Conservation (phyloP, 1,140 invertebrate species). For the Lasaia peninsularis region DNA sequence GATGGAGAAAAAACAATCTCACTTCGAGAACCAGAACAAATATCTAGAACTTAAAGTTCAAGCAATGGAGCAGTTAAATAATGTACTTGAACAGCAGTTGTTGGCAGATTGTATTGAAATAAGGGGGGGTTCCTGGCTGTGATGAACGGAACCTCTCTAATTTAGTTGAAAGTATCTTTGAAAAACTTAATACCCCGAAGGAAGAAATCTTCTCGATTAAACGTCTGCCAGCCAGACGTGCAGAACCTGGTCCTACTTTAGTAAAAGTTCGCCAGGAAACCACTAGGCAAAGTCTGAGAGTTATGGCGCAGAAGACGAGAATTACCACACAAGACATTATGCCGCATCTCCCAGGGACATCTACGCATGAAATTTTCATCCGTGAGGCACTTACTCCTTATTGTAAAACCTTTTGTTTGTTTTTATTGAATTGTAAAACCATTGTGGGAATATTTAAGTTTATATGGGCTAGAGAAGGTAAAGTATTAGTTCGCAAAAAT, state of each 20-base stretch:
- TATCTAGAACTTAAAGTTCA: constrained; percentile 14
- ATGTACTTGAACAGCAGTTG: constrained; percentile 18
- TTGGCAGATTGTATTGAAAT: constrained; percentile 21
- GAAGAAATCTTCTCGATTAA: constrained; percentile 16
- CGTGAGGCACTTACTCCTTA: constrained; percentile 20
- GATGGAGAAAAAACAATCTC: constrained; percentile 20
- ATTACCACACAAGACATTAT: neutral
- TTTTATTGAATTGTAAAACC: constrained; percentile 16
- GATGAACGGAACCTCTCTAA: constrained; percentile 7
- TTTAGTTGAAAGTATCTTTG: constrained; percentile 13
- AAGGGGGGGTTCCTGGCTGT: constrained; percentile 14
- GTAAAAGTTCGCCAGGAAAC: neutral
- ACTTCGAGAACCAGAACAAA: constrained; percentile 21
- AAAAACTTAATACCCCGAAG: constrained; percentile 10
- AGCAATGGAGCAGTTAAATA: constrained; percentile 22
- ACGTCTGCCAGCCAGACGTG: neutral
- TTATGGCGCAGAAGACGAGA: neutral
- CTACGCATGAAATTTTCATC: constrained; percentile 15
- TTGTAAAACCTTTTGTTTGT: constrained; percentile 19
- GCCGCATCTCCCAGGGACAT: neutral
- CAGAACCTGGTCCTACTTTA: neutral
- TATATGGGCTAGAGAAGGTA: constrained; percentile 18
- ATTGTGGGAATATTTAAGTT: constrained; percentile 21
- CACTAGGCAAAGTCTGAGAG: neutral
- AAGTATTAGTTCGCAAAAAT: neutral